These are phyloP conservation scores for Harpagifer antarcticus DNA, from an alignment of 2,797 vertebrate species.

Conservation along the genomic window DNA sequence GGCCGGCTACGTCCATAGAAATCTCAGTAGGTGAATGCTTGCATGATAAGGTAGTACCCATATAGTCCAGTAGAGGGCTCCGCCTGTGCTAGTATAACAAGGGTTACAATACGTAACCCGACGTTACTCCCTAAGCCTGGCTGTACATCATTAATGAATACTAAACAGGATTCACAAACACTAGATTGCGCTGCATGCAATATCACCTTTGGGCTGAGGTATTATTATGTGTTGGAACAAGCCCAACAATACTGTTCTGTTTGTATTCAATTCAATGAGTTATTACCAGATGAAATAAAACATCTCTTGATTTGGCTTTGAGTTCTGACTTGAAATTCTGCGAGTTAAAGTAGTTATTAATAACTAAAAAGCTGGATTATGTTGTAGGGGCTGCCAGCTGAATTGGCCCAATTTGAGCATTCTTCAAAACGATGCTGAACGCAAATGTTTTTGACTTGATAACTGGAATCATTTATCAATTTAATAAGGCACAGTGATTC, in stretches of 20 bases:
- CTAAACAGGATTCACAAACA: not conserved
- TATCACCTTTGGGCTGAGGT: not conserved
- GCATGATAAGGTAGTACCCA: too few relatives aligned
- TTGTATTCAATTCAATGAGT: not conserved
- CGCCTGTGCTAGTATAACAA: too few relatives aligned
- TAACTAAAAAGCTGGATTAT: slow-evolving; percentile 16
- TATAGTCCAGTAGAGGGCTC: too few relatives aligned
- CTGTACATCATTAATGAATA: too few relatives aligned
- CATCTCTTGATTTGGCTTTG: slow-evolving; percentile 1
- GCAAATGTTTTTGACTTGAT: slow-evolving; percentile 42
- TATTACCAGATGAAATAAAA: not conserved
- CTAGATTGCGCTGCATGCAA: not conserved
- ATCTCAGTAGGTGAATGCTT: too few relatives aligned
- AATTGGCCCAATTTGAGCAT: not conserved
- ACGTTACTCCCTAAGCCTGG: too few relatives aligned
- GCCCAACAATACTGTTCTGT: not conserved
- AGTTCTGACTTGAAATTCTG: slow-evolving; percentile 3
- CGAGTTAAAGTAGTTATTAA: slow-evolving; percentile 22
- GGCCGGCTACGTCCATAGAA: too few relatives aligned
- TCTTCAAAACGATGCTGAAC: slow-evolving; percentile 13
- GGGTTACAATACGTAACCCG: too few relatives aligned
- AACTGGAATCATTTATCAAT: slow-evolving; percentile 50
- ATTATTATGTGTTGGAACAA: not conserved
- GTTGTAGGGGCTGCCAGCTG: not conserved
- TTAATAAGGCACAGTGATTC: slow-evolving; percentile 37